A percentile compares a stretch with the other conserved stretches of the same genome.
Evolutionary conservation across 2,888 invertebrate species (phyloP).

Genomic region (Octodonta nipae): DNA sequence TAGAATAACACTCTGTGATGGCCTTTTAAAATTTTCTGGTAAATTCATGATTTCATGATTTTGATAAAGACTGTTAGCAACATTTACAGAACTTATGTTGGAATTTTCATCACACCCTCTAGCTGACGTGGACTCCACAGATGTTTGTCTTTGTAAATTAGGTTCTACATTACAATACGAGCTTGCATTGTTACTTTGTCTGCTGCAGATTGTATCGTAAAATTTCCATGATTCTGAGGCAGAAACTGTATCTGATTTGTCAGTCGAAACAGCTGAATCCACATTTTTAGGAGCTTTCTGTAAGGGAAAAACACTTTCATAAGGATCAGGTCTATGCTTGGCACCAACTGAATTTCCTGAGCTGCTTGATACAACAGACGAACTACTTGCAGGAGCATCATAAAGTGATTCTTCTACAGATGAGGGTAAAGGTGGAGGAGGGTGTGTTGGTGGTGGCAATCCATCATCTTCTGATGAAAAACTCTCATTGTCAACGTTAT

Average conservation of each 20-base stretch:
- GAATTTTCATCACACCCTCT: too few relatives aligned
- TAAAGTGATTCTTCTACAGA: slow-evolving; percentile 44
- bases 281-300: slow-evolving; percentile 18
- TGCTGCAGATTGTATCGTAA: slow-evolving; percentile 33
- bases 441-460: slow-evolving; percentile 44
- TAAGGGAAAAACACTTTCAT: slow-evolving; percentile 37
- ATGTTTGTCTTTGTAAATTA: slow-evolving; percentile 24
- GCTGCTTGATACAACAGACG: slow-evolving; percentile 25
- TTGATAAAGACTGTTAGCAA: slow-evolving; percentile 37
- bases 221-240: slow-evolving; percentile 42
- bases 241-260: slow-evolving; percentile 24
- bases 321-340: slow-evolving; percentile 19
- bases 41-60: slow-evolving; percentile 28
- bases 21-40: slow-evolving; percentile 30
- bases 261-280: slow-evolving; percentile 12
- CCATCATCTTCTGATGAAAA: slow-evolving; percentile 21
- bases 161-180: too few relatives aligned
- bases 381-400: slow-evolving; percentile 37
- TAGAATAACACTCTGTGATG: slow-evolving; percentile 49
- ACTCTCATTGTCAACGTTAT: slow-evolving; percentile 23
- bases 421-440: slow-evolving; percentile 44
- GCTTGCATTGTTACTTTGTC: slow-evolving; percentile 5
- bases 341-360: slow-evolving; percentile 27
- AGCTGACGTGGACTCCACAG: neutral
- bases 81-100: neutral